Conservation (phyloP, 2,888 invertebrate species). For the Cosmopolites sordidus region DNA sequence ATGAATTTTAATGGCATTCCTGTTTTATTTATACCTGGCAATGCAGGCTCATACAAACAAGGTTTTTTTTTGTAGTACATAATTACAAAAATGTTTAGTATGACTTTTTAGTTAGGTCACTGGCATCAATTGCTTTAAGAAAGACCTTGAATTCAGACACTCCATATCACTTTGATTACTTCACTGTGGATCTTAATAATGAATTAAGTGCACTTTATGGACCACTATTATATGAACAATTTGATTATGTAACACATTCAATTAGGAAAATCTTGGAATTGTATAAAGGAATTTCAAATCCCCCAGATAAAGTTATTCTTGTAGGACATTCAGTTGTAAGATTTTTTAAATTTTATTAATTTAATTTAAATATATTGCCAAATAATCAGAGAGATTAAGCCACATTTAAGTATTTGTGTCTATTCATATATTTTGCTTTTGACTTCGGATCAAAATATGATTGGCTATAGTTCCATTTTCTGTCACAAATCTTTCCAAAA, state of each 20-base stretch:
- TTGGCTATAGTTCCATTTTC: no score
- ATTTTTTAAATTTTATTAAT: background rate
- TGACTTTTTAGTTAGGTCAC: conserved; percentile 66
- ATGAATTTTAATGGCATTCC: conserved; percentile 85
- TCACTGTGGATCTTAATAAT: conserved; percentile 84
- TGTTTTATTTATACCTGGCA: conserved; percentile 92
- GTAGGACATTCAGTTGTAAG: conserved; percentile 94
- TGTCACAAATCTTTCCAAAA: no score
- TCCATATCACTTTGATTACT: conserved; percentile 85
- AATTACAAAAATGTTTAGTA: no score
- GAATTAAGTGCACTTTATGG: conserved; percentile 87
- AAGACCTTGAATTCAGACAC: conserved; percentile 69
- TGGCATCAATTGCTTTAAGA: conserved; percentile 87
- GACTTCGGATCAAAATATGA: no score
- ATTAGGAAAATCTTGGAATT: conserved; percentile 70
- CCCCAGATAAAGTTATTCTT: conserved; percentile 64
- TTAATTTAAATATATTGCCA: no score
- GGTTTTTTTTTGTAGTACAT: no score
- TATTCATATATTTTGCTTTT: no score
- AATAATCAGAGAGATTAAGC: no score
- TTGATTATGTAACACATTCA: conserved; percentile 65
- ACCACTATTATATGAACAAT: conserved; percentile 73
- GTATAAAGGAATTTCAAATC: conserved; percentile 51
- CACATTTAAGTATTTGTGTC: no score
- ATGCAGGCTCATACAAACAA: conserved; percentile 90